Evolutionary conservation across 2,113 vertebrate genomes (phyloP), one percentile per base, ranked within the genome.

Genomic region (Oncorhynchus gorbuscha): DNA sequence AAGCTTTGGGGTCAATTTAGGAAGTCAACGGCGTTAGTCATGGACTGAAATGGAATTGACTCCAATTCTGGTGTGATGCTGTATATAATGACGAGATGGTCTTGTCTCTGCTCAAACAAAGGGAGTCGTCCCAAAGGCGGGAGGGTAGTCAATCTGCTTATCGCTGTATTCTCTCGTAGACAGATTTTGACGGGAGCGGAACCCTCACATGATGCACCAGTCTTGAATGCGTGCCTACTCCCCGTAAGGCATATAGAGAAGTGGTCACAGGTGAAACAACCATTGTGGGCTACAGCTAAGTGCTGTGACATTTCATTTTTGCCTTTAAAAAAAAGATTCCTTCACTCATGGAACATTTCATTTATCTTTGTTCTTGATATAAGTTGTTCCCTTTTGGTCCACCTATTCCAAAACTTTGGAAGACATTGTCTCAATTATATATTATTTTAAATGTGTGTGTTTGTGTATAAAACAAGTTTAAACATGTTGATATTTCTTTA

Each of bases 381-480:
- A 3, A 45, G 9, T 45, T 45, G 39, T 45, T 9, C 77, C 61
- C 35, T 28, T 71, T 88, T 83, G 81, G 69, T 88, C 80, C 80
- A 83, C 81, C 74, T 86, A 76, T 85, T 87, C 84, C 81, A 86
- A 71, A 83, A 45, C 71, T 81, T 85, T 85, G 79, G 72, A 89
- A 89, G 85, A 86, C 76, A 48, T 86, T 86, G 82, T 92, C 78
- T 85, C 82, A 86, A 89, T 83, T 89, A 91, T 88, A 61, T 86
- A 51, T 86, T 86, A 84, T 89, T 89, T 84, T 45, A 45, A 45
- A 3, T 45, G 9, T 45, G 9, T 45, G 8, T 45, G 35, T 39
- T 5, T 35, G 35, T 28, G 28, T 39, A 39, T 39, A 39, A 35
- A 35, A 35, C 39, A 45, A 45, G 1, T 39, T 39, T 39, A 74